Base-by-base conservation (phyloP, 2,113 vertebrate genomes). In the Marmota flaviventris region DNA sequence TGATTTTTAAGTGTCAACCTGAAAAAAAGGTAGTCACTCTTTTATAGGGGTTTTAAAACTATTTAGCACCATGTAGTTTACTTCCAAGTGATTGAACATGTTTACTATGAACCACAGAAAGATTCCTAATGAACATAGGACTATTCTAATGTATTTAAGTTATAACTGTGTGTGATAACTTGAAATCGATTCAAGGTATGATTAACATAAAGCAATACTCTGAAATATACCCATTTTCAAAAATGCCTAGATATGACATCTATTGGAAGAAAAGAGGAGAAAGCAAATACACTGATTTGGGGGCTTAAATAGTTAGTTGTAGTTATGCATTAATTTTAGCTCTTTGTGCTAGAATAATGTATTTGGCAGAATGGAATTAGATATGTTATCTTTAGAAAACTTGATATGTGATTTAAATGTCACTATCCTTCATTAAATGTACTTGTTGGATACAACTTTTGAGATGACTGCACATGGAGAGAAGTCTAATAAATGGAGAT, bases 321-420 rank as follows among this genome's bases (percentile, higher is more conserved):
- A 83, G 12, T 83, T 53, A 94, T 93, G 16, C 69, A 53, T 91
- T 89, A 72, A 91, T 81, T 95, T 84, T 39, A 95, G 73, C 51
- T 65, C 17, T 85, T 83, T 93, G 72, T 85, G 63, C 27, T 73
- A 93, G 45, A 90, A 77, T 82, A 85, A 69, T 82, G 82, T 32
- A 69, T 82, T 89, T 95, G 73, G 39, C 61, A 91, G 83, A 91
- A 45, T 97, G 45, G 82, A 96, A 89, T 29, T 91, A 61, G 79
- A 89, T 48, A 42, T 88, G 73, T 72, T 96, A 92, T 89, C 39
- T 93, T 87, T 93, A 89, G 83, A 91, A 93, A 97, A 82, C 4
- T 87, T 84, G 17, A 85, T 91, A 69, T 16, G 20, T 78, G 39
- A 89, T 77, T 85, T 94, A 93, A 95, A 76, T 85, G 72, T 94